These are phyloP conservation scores for Collichthys lucidus DNA, from an alignment of 2,113 vertebrate species.

Conservation along the genomic window DNA sequence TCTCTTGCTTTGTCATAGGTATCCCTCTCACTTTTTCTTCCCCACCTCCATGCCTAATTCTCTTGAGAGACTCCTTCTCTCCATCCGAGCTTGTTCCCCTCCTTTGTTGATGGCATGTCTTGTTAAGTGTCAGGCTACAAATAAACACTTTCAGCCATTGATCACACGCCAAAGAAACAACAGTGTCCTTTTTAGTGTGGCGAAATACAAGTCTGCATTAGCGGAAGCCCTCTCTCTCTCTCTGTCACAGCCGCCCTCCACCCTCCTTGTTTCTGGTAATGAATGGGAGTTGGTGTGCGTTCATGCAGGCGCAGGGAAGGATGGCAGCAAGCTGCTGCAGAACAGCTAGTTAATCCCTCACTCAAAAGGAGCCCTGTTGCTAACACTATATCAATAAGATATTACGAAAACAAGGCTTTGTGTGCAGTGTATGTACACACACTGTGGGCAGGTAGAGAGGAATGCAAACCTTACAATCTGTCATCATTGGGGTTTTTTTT, in stretches of 20 bases:
- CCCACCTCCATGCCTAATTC: slow-evolving; percentile 14
- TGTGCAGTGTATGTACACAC: slow-evolving; percentile 27
- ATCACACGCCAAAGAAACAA: slow-evolving; percentile 49
- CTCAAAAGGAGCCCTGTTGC: slow-evolving; percentile 41
- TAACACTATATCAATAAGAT: slow-evolving; percentile 25
- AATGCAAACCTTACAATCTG: background rate
- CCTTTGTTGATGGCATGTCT: background rate
- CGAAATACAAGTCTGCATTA: slow-evolving; percentile 44
- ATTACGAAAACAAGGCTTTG: slow-evolving; percentile 29
- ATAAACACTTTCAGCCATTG: slow-evolving; percentile 56
- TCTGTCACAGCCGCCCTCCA: slow-evolving; percentile 4
- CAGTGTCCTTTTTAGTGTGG: slow-evolving; percentile 46
- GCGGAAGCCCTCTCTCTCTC: slow-evolving; percentile 22
- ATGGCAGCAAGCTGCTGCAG: slow-evolving; percentile 46
- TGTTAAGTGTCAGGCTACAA: too few relatives aligned
- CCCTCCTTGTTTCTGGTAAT: slow-evolving; percentile 51
- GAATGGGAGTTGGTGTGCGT: slow-evolving; percentile 56
- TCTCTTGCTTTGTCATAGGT: slow-evolving; percentile 22
- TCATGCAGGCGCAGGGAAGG: slow-evolving; percentile 36
- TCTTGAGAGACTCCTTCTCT: slow-evolving; percentile 21
- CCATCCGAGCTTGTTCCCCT: slow-evolving; percentile 2
- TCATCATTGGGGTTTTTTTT: slow-evolving; percentile 5
- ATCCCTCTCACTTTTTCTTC: slow-evolving; percentile 43
- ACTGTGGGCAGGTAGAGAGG: slow-evolving; percentile 1
- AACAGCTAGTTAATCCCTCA: slow-evolving; percentile 50